phyloP scores from a whole-genome alignment of 2,113 vertebrate species.

The mouse (Mus musculus) region DNA sequence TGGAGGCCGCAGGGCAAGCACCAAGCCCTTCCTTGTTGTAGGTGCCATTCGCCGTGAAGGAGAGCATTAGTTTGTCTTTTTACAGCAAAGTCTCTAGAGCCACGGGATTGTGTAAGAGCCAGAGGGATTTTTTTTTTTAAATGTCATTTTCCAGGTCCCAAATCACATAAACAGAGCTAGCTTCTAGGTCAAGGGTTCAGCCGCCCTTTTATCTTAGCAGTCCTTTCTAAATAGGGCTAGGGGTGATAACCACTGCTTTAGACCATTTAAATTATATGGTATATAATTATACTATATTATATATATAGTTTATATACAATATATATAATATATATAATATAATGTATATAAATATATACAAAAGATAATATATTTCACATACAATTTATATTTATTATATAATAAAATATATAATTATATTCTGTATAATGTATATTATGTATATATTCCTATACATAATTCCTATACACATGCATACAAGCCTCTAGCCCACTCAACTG shows the following conservation, averaged over 20 bases:
- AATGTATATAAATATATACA: not conserved
- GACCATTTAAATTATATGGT: too few relatives aligned
- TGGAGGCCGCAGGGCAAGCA: not conserved
- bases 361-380: too few relatives aligned
- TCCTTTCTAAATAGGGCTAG: not conserved
- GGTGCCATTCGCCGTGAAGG: rapidly evolving
- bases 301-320: too few relatives aligned
- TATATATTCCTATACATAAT: not conserved
- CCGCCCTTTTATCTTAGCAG: not conserved
- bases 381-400: not conserved
- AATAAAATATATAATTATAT: not conserved
- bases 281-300: too few relatives aligned
- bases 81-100: not conserved
- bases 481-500: not conserved
- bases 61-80: not conserved
- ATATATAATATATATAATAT: too few relatives aligned
- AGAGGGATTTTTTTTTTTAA: not conserved
- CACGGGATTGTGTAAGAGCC: not conserved
- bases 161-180: not conserved
- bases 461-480: not conserved
- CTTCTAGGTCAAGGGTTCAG: not conserved
- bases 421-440: not conserved
- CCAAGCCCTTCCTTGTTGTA: rapidly evolving
- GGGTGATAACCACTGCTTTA: not conserved
- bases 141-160: not conserved